These are phyloP conservation scores for Trachops cirrhosus DNA, from an alignment of 2,797 vertebrate species.

Conservation along the genomic window DNA sequence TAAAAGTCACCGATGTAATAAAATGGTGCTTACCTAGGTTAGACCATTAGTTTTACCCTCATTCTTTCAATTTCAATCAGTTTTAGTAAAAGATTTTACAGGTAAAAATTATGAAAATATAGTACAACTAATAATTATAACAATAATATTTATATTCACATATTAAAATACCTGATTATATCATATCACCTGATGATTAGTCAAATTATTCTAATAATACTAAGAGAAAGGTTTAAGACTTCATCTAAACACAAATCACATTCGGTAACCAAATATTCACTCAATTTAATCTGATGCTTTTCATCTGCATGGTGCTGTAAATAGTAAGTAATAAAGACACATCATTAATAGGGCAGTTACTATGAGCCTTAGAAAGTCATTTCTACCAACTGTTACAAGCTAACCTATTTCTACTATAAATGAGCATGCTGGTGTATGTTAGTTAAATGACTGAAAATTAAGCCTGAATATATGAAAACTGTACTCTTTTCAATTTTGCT, in stretches of 20 bases:
- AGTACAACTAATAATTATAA: background rate
- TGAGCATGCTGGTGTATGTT: background rate
- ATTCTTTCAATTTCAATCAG: background rate
- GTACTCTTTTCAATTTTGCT: background rate
- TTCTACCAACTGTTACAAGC: background rate
- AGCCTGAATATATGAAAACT: background rate
- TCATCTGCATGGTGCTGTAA: slow-evolving; percentile 20
- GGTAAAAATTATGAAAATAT: background rate
- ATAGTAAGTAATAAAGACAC: slow-evolving; percentile 2
- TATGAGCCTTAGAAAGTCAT: slow-evolving; percentile 12
- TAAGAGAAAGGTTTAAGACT: slow-evolving; percentile 2
- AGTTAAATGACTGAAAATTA: slow-evolving; percentile 35
- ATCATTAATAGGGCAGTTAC: background rate
- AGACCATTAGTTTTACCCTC: background rate
- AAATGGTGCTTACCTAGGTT: background rate
- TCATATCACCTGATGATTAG: background rate
- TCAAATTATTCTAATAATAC: slow-evolving; percentile 21
- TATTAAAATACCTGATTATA: background rate
- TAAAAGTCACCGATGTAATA: background rate
- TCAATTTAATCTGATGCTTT: background rate
- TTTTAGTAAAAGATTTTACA: background rate
- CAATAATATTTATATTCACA: background rate
- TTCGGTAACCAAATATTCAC: background rate
- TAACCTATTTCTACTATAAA: background rate
- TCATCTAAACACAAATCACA: background rate